Evolutionary conservation across 2,113 vertebrate genomes (phyloP).

Genomic region (Pipra filicauda): DNA sequence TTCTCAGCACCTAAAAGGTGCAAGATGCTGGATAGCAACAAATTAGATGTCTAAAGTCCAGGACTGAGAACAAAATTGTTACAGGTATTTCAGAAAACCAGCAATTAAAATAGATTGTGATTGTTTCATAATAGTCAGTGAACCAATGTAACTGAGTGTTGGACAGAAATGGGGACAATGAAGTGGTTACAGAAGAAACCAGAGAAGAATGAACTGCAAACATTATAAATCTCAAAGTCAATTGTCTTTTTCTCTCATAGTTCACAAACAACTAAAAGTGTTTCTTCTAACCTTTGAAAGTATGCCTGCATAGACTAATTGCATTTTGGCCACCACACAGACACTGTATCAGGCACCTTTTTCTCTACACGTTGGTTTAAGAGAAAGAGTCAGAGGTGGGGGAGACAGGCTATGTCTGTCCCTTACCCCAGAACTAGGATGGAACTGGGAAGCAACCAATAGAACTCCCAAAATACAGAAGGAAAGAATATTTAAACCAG

Average conservation of each 20-base stretch:
- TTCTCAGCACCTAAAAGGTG: background rate
- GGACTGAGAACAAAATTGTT: background rate
- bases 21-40: background rate
- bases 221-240: background rate
- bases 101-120: background rate
- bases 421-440: background rate
- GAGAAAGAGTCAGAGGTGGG: background rate
- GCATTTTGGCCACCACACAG: background rate
- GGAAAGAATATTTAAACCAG: background rate
- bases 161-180: background rate
- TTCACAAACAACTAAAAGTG: background rate
- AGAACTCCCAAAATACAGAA: fast-evolving
- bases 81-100: background rate
- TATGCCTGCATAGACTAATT: background rate
- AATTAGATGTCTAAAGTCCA: background rate
- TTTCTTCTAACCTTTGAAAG: background rate
- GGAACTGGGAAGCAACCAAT: background rate
- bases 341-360: background rate
- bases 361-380: background rate
- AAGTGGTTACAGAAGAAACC: background rate
- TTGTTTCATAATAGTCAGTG: background rate
- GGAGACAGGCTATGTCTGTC: background rate
- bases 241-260: background rate
- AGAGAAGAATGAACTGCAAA: background rate
- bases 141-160: background rate